Evolutionary conservation across 2,888 invertebrate genomes (phyloP).

Genomic region (Steinernema scapterisci): DNA sequence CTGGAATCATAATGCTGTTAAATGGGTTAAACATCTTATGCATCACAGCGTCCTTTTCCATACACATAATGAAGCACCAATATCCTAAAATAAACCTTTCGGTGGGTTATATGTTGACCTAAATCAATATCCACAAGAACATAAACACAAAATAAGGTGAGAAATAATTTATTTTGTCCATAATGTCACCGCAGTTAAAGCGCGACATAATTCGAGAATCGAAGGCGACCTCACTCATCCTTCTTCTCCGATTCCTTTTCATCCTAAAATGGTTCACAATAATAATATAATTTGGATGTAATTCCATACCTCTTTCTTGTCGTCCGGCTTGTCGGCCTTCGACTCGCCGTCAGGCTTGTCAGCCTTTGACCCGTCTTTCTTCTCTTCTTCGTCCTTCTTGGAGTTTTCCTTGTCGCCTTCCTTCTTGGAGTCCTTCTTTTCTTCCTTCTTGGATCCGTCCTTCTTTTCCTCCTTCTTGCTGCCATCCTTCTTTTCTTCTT

Average conservation of each 20-base stretch:
- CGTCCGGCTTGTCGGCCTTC: constrained; percentile 20
- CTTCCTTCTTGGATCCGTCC: background rate
- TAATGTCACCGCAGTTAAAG: too few relatives aligned
- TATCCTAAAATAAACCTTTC: too few relatives aligned
- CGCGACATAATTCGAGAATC: background rate
- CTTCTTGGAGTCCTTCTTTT: background rate
- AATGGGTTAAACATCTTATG: too few relatives aligned
- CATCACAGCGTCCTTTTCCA: too few relatives aligned
- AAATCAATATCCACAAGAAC: too few relatives aligned
- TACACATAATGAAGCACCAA: too few relatives aligned
- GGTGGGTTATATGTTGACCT: too few relatives aligned
- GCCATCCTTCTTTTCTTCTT: background rate
- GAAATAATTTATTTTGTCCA: too few relatives aligned
- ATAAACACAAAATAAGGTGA: too few relatives aligned
- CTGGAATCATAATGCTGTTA: too few relatives aligned
- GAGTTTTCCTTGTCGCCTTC: too few relatives aligned
- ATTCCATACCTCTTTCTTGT: background rate
- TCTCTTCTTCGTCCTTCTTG: background rate
- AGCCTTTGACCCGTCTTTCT: background rate
- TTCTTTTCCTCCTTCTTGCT: background rate
- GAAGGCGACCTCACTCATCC: background rate
- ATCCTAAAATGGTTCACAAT: background rate
- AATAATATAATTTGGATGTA: background rate
- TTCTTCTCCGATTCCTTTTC: background rate
- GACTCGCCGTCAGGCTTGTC: background rate